phyloP scores from a whole-genome alignment of 2,113 vertebrate genomes.

The Progne subis region DNA sequence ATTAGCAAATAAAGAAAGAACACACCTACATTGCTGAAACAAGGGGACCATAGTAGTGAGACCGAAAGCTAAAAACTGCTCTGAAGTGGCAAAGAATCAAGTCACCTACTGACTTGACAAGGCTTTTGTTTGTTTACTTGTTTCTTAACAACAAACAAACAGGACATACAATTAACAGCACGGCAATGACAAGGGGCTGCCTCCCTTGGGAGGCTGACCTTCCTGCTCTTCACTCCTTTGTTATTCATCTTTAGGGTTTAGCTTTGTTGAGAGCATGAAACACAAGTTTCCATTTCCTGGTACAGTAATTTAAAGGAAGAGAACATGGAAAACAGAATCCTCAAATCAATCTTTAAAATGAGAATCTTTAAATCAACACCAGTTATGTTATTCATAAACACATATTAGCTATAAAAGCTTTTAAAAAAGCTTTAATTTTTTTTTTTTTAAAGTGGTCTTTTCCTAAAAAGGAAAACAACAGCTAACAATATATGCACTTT shows the following conservation, averaged over 20 bases:
- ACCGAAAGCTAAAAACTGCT: conserved; percentile 1
- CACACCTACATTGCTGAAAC: background rate
- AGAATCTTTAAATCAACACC: conserved; percentile 16
- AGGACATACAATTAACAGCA: conserved; percentile 44
- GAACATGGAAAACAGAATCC: background rate
- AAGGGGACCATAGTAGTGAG: background rate
- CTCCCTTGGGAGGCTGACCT: conserved; percentile 8
- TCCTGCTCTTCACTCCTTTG: conserved; percentile 25
- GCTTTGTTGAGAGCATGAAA: conserved; percentile 14
- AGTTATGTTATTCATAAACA: background rate
- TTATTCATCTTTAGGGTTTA: conserved; percentile 48
- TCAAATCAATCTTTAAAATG: conserved; percentile 35
- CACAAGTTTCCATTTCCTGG: conserved; percentile 38
- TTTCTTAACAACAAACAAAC: conserved; percentile 24
- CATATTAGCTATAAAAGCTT: background rate
- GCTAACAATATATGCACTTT: background rate
- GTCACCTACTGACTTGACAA: conserved; percentile 48
- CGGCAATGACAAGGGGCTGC: background rate
- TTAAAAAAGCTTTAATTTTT: no score
- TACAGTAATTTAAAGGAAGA: conserved; percentile 16
- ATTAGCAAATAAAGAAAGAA: conserved; percentile 16
- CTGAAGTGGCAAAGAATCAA: conserved; percentile 15
- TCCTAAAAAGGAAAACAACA: background rate
- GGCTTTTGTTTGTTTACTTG: background rate
- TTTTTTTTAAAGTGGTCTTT: background rate